Evolutionary conservation across 2,113 vertebrate genomes (phyloP), one percentile per base, ranked within the genome.

Genomic region (Empidonax alnorum): DNA sequence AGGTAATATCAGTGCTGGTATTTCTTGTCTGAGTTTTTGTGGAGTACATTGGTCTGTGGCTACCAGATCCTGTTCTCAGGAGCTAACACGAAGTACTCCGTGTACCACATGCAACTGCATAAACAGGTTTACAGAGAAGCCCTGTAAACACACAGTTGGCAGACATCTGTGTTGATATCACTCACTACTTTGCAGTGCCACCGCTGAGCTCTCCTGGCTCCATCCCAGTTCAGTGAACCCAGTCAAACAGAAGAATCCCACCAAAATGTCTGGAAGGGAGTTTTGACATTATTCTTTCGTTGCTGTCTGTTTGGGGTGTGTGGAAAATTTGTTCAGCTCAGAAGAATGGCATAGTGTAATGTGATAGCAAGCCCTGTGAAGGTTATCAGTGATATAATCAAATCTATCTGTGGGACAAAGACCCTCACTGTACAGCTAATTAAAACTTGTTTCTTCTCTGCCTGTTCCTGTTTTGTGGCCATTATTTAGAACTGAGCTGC

Each of bases 321-420:
- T 96, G 94, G 96, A 96, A 93, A 96, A 93, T 89, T 65, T 93
- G 80, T 94, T 94, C 79, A 81, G 56, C 77, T 97, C 82, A 44
- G 76, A 92, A 96, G 93, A 97, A 95, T n/a, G 89, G 89, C 6
- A 3, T 16, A 66, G 83, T 76, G 88, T 90, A 96, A 94, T 86
- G 84, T 5, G 31, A 72, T 95, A 96, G 96, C 59, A 94, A 93
- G 85, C 50, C 35, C 77, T 83, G 77, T 71, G 95, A 96, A 97
- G 95, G 96, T 97, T 97, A 96, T 97, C 90, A 82, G 84, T 13
- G 31, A 93, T 96, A 97, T 76, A 89, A 97, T 98, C 96, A 87
- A 96, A 96, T 97, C 91, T 95, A 78, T 96, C 96, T 94, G 67
- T 88, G 93, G 87, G 90, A 98, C 97, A 98, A 97, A 98, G 97